Evolutionary conservation across 2,113 vertebrate genomes (phyloP).

Genomic region (Delphinus delphis): DNA sequence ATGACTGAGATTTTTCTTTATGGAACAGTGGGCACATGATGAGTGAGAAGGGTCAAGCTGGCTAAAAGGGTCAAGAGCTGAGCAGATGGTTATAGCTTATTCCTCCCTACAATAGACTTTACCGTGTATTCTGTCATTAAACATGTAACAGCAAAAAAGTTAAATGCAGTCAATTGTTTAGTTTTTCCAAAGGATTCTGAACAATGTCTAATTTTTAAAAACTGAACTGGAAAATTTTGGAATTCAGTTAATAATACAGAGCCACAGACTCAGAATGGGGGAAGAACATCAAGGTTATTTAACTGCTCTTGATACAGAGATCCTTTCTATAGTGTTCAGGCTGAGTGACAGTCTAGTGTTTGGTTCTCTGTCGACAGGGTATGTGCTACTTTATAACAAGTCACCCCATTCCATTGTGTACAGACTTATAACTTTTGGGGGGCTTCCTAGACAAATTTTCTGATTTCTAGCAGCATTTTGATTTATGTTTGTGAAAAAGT

Average conservation of each 20-base stretch:
- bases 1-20: background rate
- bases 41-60: background rate
- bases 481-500: background rate
- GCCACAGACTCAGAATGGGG: background rate
- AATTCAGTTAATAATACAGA: constrained; percentile 27
- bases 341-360: background rate
- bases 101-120: background rate
- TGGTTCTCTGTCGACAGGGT: background rate
- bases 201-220: background rate
- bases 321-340: background rate
- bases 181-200: constrained; percentile 27
- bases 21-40: background rate
- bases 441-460: background rate
- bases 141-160: background rate
- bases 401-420: background rate
- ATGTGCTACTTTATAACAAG: background rate
- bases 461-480: background rate
- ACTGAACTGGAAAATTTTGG: background rate
- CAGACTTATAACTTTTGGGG: background rate
- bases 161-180: background rate
- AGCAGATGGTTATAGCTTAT: background rate
- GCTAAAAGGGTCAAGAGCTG: background rate
- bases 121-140: background rate
- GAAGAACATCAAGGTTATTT: background rate
- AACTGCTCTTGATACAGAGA: background rate